These are phyloP conservation scores for Phrynocephalus forsythii DNA, from an alignment of 2,797 vertebrate genomes.

Conservation along the genomic window DNA sequence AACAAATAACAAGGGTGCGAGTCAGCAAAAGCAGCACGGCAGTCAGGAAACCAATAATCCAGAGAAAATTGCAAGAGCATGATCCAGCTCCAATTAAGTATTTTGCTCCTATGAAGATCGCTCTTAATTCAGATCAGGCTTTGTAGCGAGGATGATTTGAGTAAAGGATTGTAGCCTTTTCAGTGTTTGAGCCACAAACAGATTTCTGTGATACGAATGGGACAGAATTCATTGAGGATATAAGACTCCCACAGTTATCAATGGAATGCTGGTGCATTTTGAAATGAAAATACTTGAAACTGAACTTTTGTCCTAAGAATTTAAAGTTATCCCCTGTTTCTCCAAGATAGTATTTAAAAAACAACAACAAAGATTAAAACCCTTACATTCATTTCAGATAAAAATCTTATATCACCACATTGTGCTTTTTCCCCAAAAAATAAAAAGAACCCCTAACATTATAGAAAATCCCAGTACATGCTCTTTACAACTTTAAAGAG, in stretches of 20 bases:
- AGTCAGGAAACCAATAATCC: too few relatives aligned
- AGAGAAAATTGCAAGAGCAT: not conserved
- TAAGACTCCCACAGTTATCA: not conserved
- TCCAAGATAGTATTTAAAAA: conserved; percentile 78
- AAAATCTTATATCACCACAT: conserved; percentile 72
- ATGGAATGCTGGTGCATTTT: conserved; percentile 26
- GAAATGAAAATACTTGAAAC: conserved; percentile 41
- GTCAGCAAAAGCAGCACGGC: too few relatives aligned
- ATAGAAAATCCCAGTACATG: conserved; percentile 79
- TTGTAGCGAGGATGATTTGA: conserved; percentile 59
- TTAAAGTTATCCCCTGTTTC: conserved; percentile 74
- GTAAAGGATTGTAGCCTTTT: conserved; percentile 60
- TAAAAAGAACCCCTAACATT: conserved; percentile 74
- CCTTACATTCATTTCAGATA: conserved; percentile 81
- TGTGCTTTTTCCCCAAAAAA: conserved; percentile 77
- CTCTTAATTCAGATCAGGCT: conserved; percentile 71
- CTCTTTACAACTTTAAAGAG: conserved; percentile 79
- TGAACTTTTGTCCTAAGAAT: conserved; percentile 36
- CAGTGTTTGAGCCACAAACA: conserved; percentile 63
- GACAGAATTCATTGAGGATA: not conserved
- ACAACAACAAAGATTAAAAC: conserved; percentile 57
- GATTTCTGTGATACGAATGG: not conserved
- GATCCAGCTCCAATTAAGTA: not conserved
- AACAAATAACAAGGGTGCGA: not conserved
- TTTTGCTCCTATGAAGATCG: conserved; percentile 40